These are phyloP conservation scores for Wiebesia pumilae DNA, from an alignment of 1,140 invertebrate genomes.

Conservation along the genomic window DNA sequence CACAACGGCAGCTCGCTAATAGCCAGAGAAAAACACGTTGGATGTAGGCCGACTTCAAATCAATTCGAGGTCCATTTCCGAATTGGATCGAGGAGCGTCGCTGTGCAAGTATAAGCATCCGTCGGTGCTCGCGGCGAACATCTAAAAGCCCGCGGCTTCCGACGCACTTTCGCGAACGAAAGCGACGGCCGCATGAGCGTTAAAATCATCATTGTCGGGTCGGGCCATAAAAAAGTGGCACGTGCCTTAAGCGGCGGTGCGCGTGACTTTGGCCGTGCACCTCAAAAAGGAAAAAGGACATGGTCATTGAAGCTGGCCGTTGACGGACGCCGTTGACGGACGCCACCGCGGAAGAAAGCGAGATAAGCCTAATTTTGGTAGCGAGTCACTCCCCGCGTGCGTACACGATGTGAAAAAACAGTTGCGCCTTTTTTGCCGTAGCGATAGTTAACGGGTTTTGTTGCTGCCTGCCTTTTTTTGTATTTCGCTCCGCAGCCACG, in stretches of 20 bases:
- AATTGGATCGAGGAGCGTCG: not conserved
- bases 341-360: slow-evolving; percentile 21
- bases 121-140: not conserved
- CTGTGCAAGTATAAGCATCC: not conserved
- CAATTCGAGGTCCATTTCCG: not conserved
- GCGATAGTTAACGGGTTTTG: slow-evolving; percentile 29
- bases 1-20: not conserved
- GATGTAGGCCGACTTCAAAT: not conserved
- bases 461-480: not conserved
- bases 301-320: slow-evolving; percentile 28
- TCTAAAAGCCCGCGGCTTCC: not conserved
- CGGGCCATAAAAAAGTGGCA: slow-evolving; percentile 39
- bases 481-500: not conserved
- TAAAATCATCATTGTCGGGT: not conserved
- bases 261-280: slow-evolving; percentile 3
- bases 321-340: not conserved
- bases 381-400: not conserved
- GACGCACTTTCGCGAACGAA: slow-evolving; percentile 33
- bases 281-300: slow-evolving; percentile 17
- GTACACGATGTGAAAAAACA: not conserved
- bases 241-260: slow-evolving; percentile 10
- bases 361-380: slow-evolving; percentile 46
- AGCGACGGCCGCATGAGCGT: not conserved
- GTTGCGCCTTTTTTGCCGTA: slow-evolving; percentile 6
- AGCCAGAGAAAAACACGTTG: not conserved